Evolutionary conservation across 2,797 vertebrate species (phyloP), one percentile per base, ranked within the genome.

Genomic region (Pseudochirops corinnae): DNA sequence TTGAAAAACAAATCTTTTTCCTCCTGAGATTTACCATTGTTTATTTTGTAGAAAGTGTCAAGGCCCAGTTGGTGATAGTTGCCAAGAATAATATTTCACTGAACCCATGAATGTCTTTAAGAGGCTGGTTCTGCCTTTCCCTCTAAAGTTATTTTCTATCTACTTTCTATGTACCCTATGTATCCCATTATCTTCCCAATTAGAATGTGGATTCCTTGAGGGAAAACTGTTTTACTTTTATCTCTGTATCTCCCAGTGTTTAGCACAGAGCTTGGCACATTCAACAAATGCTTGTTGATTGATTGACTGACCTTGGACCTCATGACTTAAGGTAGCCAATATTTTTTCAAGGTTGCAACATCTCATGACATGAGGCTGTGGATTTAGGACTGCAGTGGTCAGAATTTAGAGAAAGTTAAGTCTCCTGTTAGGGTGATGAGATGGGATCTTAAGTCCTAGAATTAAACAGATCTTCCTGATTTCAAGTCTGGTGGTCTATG

Each of bases 1-100:
- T 93, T 57, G 26, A 28, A 57, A 95, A 92, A 93, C 46, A 50
- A 46, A 53, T 14, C 46, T 3, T 16, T 90, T 94, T 74, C 94
- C 55, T 94, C 13, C 87, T 91, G 56, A 93, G 94, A 93, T 56
- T 95, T 97, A 93, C 62, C 94, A 95, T 55, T 94, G 92, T 33
- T 60, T 92, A 95, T 94, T 55, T 52, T 95, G n/a, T 74, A 95
- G 93, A 91, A 94, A 92, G 57, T 94, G 82, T 93, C n/a, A 52
- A 24, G 31, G 56, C 55, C 56, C 67, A 95, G 52, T 93, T 93
- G 53, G 46, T 90, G 92, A 92, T 90, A 92, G 93, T 93, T 90
- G 16, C 92, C 93, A 97, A 90, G n/a, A 87, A 92, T 90, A 87
- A n/a, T n/a, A 24, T 96, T 92, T 62, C 55, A 55, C 46, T 12